Evolutionary conservation across 2,797 vertebrate species (phyloP), one percentile per base, ranked within the genome.

Genomic region (Morelia viridis): DNA sequence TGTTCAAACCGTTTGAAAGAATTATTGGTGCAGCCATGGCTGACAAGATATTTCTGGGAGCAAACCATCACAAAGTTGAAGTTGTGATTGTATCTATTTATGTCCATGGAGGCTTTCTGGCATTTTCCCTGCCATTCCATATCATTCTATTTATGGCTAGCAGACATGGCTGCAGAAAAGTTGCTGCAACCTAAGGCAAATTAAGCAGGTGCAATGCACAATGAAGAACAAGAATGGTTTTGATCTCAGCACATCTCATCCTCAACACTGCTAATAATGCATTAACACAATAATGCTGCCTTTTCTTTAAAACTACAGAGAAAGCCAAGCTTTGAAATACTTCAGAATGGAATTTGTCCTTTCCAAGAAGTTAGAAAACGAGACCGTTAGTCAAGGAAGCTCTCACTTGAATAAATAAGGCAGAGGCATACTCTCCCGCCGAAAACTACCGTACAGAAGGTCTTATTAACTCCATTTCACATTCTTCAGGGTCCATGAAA

Each of bases 21-120:
- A 56, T 62, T 91, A 64, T 17, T 41, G 0, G 93, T 96, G 83
- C 94, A 96, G 96, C 96, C 96, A 96, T 71, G 94, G 92, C 84
- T 90, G 94, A 91, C 94, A 26, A 58, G 91, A 90, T 4, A 85
- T 94, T 93, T 96, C 91, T 90, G 91, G 24, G 87, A 90, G 92
- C 56, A 50, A 11, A 90, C 8, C 89, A 92, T 68, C 91, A 92
- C 2, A 80, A 83, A 58, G 64, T 88, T 26, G 71, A n/a, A 93
- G 92, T 91, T 5, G 50, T 19, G 85, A 90, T 85, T 83, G 41
- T 50, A 22, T 9, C 56, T 92, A 0, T 61, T 58, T 46, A n/a
- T 94, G 94, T 71, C 89, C 68, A 89, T 0, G 10, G 68, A 68
- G 46, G 46, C 83, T 28, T 90, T 94, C 91, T 76, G 93, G 95